These are phyloP conservation scores for Pelvicachromis taeniatus DNA, from an alignment of 2,113 vertebrate genomes.

Conservation along the genomic window DNA sequence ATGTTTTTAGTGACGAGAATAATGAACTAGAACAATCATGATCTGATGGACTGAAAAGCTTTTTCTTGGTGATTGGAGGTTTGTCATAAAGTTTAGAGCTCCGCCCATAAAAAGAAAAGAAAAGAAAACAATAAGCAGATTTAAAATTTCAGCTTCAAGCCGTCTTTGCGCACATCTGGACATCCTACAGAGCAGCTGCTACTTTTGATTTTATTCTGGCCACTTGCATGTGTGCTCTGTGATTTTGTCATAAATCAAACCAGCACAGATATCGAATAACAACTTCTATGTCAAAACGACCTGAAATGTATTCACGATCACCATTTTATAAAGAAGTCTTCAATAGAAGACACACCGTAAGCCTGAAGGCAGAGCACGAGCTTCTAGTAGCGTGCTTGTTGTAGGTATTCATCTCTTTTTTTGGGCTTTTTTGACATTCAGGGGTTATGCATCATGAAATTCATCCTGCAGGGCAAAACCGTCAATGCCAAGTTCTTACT, in stretches of 20 bases:
- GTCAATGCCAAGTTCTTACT: background rate
- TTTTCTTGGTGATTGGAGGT: background rate
- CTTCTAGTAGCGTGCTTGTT: background rate
- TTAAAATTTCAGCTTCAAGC: background rate
- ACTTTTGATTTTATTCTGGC: background rate
- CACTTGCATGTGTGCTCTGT: background rate
- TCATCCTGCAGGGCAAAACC: background rate
- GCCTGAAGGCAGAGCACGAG: background rate
- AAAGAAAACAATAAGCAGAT: background rate
- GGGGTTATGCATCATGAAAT: background rate
- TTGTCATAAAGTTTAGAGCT: background rate
- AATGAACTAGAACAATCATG: background rate
- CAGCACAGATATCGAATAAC: fast-evolving
- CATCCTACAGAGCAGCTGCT: background rate
- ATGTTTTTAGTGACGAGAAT: background rate
- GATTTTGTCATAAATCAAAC: background rate
- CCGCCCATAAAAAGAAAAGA: background rate
- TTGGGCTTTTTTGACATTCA: fast-evolving
- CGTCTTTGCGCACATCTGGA: background rate
- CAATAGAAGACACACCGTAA: background rate
- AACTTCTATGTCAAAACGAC: background rate
- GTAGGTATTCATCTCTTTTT: background rate
- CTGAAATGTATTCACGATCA: background rate
- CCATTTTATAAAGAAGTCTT: background rate
- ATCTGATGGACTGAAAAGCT: background rate